phyloP scores from a whole-genome alignment of 2,888 invertebrate species.

The Morpho achilles region DNA sequence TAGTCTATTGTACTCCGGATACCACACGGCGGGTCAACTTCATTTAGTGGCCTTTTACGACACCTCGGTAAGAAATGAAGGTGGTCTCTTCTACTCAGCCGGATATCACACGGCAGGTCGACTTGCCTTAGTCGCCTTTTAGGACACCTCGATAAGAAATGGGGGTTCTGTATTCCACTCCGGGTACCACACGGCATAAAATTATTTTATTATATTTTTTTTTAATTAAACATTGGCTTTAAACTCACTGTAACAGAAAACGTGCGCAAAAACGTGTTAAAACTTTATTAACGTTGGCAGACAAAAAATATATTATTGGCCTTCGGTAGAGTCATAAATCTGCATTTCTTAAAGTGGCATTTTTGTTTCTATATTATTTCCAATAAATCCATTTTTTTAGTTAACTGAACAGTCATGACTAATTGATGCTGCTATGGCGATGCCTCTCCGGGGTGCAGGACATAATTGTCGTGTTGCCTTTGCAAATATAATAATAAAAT shows the following conservation, averaged over 20 bases:
- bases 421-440: constrained; percentile 58
- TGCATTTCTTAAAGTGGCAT: constrained; percentile 47
- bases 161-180: too few species aligned
- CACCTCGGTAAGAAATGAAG: too few species aligned
- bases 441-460: constrained; percentile 59
- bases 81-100: too few species aligned
- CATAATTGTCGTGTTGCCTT: constrained; percentile 58
- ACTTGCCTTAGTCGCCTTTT: too few species aligned
- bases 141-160: too few species aligned
- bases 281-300: constrained; percentile 62
- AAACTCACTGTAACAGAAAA: background rate
- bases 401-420: constrained; percentile 51
- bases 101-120: too few species aligned
- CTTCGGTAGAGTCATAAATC: constrained; percentile 61
- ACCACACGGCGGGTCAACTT: too few species aligned
- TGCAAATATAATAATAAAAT: constrained; percentile 77
- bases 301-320: constrained; percentile 53
- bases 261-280: constrained; percentile 47
- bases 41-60: too few species aligned
- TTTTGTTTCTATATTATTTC: constrained; percentile 57
- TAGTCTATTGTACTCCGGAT: too few species aligned
- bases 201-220: too few species aligned
- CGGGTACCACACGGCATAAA: too few species aligned
- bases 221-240: too few species aligned
- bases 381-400: constrained; percentile 50